phyloP scores from a whole-genome alignment of 2,113 vertebrate genomes.

The Lepisosteus oculatus region DNA sequence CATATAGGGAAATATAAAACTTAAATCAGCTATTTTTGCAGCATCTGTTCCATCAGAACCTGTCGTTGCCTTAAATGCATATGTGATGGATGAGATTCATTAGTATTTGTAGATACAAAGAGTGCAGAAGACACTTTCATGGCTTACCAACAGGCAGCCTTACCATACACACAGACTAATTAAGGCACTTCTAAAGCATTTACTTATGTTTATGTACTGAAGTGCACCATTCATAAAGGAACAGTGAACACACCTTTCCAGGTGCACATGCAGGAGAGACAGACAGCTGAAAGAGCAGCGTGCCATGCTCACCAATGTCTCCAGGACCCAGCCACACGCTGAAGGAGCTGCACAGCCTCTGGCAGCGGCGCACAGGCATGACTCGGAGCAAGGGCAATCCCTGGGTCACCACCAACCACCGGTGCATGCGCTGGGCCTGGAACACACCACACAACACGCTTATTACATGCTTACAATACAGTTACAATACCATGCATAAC shows the following conservation, averaged over 20 bases:
- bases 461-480: neutral
- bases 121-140: no score
- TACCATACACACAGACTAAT: no score
- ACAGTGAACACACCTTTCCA: neutral
- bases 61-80: no score
- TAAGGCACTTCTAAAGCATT: no score
- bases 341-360: slow-evolving; percentile 66
- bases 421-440: slow-evolving; percentile 52
- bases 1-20: no score
- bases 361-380: slow-evolving; percentile 56
- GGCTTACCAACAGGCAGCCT: no score
- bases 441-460: slow-evolving; percentile 22
- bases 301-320: slow-evolving; percentile 55
- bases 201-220: no score
- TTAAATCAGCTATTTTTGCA: no score
- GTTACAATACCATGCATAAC: neutral
- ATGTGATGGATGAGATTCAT: no score
- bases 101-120: no score
- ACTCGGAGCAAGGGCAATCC: slow-evolving; percentile 55
- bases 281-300: neutral
- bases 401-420: slow-evolving; percentile 65
- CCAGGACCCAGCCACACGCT: slow-evolving; percentile 63
- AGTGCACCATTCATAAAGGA: neutral
- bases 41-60: no score
- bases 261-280: neutral